Conservation (phyloP, 2,888 invertebrate genomes). For the Furcula furcula region DNA sequence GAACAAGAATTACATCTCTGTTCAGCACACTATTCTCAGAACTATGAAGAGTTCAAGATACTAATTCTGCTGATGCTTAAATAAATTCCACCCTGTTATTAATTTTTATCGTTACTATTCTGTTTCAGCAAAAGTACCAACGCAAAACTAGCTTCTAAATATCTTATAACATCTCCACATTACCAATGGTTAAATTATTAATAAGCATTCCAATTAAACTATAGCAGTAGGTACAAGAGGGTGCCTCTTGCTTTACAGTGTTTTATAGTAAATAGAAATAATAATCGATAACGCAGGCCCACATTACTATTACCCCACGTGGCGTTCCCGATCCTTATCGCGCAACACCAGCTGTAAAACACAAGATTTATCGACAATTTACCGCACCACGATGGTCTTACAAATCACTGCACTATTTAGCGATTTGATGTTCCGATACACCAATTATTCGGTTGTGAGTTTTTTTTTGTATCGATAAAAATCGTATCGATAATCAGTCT, state of each 20-base stretch:
- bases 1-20: too few species aligned
- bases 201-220: too few species aligned
- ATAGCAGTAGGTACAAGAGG: too few species aligned
- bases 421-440: constrained; percentile 42
- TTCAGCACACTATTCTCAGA: too few species aligned
- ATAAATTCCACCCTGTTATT: too few species aligned
- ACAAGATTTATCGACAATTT: constrained; percentile 79
- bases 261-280: constrained; percentile 23
- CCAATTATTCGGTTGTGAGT: constrained; percentile 37
- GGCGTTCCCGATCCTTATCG: constrained; percentile 74
- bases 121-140: too few species aligned
- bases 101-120: too few species aligned
- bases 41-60: too few species aligned
- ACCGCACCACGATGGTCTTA: constrained; percentile 60
- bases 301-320: constrained; percentile 71
- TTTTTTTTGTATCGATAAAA: constrained; percentile 16
- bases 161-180: too few species aligned
- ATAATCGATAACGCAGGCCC: constrained; percentile 27
- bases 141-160: too few species aligned
- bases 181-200: too few species aligned
- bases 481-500: constrained; percentile 24
- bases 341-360: constrained; percentile 75
- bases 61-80: too few species aligned
- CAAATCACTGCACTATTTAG: constrained; percentile 75
- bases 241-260: constrained; percentile 16